Base-by-base conservation (phyloP, 2,888 invertebrate genomes). In the Tachystola acroxantha region DNA sequence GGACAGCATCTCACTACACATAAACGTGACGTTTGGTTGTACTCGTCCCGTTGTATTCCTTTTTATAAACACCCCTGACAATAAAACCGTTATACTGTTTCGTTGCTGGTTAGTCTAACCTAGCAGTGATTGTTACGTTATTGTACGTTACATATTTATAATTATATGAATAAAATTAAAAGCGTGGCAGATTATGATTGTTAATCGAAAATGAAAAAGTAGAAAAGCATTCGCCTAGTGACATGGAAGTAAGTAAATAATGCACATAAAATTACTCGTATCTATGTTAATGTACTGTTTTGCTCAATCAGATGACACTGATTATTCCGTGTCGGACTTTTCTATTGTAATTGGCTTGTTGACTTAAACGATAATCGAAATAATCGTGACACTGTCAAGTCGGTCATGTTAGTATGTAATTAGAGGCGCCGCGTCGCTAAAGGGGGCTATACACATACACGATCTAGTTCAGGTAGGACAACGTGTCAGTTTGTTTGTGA, bases 361-460 rank as follows among this genome's bases (percentile, higher is more conserved):
- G 66, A 69, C 63, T 69, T 66, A 53, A 61, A 57, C 66, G 64
- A 70, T 69, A 60, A 58, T 62, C 56, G 47, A 53, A 60, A 54
- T 55, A 69, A 70, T 73, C 67, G 71, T 75, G 73, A 66, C 71
- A 70, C 57, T 47, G 63, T 65, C 68, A 74, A 76, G 67, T 73
- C 68, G 75, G 76, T 71, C 77, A 75, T 65, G 72, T 69, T 68
- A 64, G 66, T 70, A 71, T 72, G 74, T 77, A 75, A 78, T 78
- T 77, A 79, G 75, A 78, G 69, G 64, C 67, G 64, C 67, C 69
- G 62, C n/a, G 13, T 11, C 25, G 28, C 42, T 40, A 27, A 27
- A 11, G 27, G 27, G 24, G 24, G 24, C 24, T 24, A 24, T 27
- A 27, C 10, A 11, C 12, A 37, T n/a, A 30, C n/a, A 14, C 16